These are phyloP conservation scores for Ichneumoninae sp. DNA, from an alignment of 2,888 invertebrate genomes.

Conservation along the genomic window DNA sequence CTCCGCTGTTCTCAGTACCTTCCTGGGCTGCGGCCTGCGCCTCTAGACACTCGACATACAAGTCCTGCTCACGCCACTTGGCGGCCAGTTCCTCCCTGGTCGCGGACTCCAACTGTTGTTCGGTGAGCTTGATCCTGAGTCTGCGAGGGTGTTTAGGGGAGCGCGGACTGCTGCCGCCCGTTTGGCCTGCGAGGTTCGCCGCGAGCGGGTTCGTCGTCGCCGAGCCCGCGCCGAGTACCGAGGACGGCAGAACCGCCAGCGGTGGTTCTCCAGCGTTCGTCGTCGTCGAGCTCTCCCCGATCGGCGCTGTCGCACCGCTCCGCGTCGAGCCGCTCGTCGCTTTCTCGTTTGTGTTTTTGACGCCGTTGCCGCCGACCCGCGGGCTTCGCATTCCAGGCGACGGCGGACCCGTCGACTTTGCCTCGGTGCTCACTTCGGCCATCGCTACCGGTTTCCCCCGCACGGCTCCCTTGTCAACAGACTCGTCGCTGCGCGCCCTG, in stretches of 20 bases:
- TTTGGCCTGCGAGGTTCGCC: not conserved
- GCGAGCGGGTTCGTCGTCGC: not conserved
- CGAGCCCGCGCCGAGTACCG: not conserved
- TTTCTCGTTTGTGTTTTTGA: not conserved
- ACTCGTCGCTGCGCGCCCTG: not conserved
- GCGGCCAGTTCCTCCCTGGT: constrained; percentile 88
- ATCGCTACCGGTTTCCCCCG: constrained; percentile 66
- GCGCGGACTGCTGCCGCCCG: constrained; percentile 83
- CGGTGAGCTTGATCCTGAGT: constrained; percentile 87
- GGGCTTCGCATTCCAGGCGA: constrained; percentile 78
- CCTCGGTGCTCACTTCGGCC: constrained; percentile 80
- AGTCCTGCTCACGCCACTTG: constrained; percentile 91
- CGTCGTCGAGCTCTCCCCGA: not conserved
- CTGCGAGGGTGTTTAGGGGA: constrained; percentile 84
- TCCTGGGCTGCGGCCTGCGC: constrained; percentile 90
- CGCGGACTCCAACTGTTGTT: constrained; percentile 88
- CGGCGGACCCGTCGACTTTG: constrained; percentile 77
- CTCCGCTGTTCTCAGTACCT: constrained; percentile 87
- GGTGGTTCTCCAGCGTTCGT: constrained; percentile 12
- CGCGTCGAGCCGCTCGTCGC: not conserved
- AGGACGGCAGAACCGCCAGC: not conserved
- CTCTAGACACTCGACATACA: constrained; percentile 91
- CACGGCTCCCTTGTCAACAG: constrained; percentile 1
- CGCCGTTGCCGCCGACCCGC: not conserved
- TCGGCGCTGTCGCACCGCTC: not conserved